Base-by-base conservation (phyloP, 2,113 vertebrate genomes). In the Glaucomys volans region DNA sequence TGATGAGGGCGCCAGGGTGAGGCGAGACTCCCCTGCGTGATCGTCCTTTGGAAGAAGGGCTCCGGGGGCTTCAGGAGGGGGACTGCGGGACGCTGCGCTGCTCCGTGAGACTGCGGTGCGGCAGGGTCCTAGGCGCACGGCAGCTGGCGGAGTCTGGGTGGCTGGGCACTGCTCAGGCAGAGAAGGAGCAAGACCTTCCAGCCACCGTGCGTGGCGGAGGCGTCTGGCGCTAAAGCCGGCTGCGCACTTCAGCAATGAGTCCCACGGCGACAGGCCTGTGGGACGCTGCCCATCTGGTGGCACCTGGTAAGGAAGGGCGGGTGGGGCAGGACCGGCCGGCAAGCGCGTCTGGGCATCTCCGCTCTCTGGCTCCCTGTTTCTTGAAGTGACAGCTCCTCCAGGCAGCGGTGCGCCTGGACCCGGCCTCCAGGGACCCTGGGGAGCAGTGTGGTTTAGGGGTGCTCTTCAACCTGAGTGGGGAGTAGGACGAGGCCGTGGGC, bases 141-240 rank as follows among this genome's bases (percentile, higher is more conserved):
- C 99, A 98, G 99, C 44, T 99, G 99, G 99, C 99, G 99, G 89
- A 99, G 99, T 97, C 98, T 99, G 98, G 99, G 99, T 87, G 99
- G 97, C 98, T 99, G 98, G 99, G 99, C 87, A 99, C 99, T 42
- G 99, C 99, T 50, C 99, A 99, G 98, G 99, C 99, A 59, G 99
- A 99, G 98, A 99, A 99, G 0, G 99, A 99, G 35, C 99, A 99
- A 91, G 99, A 99, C 90, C 99, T 99, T 86, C 98, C 99, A 50
- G 99, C 99, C 4, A 99, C 99, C 98, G 99, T 4, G 99, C 99
- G 22, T 99, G 99, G 98, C 99, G 99, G 97, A 99, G 99, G 97
- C 99, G 99, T 97, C 99, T 99, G 97, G 99, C 99, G 92, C 98
- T 99, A 96, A 99, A 99, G 98, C 99, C 99, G 95, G 99, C 99